Evolutionary conservation across 2,797 vertebrate genomes (phyloP).

Genomic region (Emydoidea blandingii): DNA sequence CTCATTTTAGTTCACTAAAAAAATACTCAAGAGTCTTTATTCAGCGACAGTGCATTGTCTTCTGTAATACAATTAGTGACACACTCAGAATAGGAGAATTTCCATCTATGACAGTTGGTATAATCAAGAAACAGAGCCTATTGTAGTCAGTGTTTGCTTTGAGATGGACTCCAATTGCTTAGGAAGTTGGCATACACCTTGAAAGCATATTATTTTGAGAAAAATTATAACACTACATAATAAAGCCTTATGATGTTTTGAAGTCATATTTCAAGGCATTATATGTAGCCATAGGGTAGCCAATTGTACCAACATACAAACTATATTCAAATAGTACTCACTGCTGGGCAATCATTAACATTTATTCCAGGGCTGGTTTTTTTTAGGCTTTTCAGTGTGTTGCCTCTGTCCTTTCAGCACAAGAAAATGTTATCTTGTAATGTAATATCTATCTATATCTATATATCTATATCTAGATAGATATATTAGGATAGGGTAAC

Average conservation of each 20-base stretch:
- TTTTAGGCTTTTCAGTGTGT: not conserved
- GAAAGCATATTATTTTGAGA: not conserved
- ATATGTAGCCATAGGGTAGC: not conserved
- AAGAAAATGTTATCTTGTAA: conserved; percentile 9
- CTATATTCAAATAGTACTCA: not conserved
- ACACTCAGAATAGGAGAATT: conserved; percentile 13
- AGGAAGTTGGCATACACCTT: not conserved
- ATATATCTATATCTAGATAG: not conserved
- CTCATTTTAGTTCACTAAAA: conserved; percentile 48
- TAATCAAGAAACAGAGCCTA: not conserved
- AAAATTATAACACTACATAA: not conserved
- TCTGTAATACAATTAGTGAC: conserved; percentile 63
- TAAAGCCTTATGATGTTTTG: not conserved
- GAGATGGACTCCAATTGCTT: not conserved
- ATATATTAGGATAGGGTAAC: not conserved
- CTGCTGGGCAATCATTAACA: not conserved
- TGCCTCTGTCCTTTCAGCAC: not conserved
- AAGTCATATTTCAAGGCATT: conserved; percentile 1
- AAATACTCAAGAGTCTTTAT: conserved; percentile 61
- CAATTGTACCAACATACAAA: not conserved
- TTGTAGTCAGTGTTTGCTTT: not conserved
- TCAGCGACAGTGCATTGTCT: conserved; percentile 46
- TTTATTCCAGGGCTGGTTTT: not conserved
- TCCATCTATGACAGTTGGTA: conserved; percentile 12
- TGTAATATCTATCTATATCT: not conserved